Evolutionary conservation across 2,888 invertebrate genomes (phyloP), one percentile per base, ranked within the genome.

Genomic region (Amblyteles armatorius): DNA sequence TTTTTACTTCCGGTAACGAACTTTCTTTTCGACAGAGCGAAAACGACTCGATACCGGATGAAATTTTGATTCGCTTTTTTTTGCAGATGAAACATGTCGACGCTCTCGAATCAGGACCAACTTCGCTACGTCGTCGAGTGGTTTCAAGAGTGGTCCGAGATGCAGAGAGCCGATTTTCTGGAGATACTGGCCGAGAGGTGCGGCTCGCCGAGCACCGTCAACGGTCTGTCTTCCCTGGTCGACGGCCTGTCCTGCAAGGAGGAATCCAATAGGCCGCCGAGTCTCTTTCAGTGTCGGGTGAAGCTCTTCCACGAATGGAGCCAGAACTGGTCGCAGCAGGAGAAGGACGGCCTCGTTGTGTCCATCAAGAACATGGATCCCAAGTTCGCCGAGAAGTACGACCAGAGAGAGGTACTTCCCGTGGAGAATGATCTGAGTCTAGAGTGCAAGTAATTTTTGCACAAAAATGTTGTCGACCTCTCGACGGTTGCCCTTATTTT

Each of bases 101-200:
- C 93, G 85, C 92, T 95, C 74, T 95, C 95, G 84, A 94, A 96
- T 50, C 97, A 97, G 91, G 96, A 96, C 3, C 98, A 98, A 94
- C 95, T 98, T 90, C 95, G 97, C 79, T 98, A 98, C 93, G 94
- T 98, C 88, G 95, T 97, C 81, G 97, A 97, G 92, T 98, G 98
- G 98, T 98, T 98, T 91, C 96, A 96, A 91, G 98, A 98, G 94
- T 98, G 97, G 96, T 98, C 98, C 92, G 98, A 98, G 92, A 95
- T 98, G 93, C 98, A 98, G 93, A 95, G 97, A 80, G 96, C 96
- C 83, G 98, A 98, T 93, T 98, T 98, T 93, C 92, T 98, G 84
- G 96, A 97, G 0, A 95, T 98, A 83, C 94, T 98, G 63, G 95
- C 97, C 44, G 96, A 97, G 89, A 95, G 95, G 88, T 95, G 95